phyloP scores from a whole-genome alignment of 2,888 invertebrate genomes.

The Drosophila flavopinicola region DNA sequence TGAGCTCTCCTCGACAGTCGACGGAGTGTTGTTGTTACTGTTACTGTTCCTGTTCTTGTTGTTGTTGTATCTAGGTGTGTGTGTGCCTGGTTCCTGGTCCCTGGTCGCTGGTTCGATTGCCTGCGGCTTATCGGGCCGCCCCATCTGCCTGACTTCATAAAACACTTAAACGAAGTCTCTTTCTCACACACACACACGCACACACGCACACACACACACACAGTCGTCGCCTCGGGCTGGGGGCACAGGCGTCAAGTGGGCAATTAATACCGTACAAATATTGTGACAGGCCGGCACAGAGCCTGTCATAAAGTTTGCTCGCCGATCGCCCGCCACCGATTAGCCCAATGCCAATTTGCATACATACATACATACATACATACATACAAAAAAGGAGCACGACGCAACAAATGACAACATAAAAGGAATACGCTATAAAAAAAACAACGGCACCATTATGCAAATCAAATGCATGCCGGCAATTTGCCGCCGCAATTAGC shows the following conservation, averaged over 20 bases:
- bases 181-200: not conserved
- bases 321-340: conserved; percentile 38
- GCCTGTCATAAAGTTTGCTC: conserved; percentile 65
- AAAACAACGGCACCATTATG: conserved; percentile 46
- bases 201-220: not conserved
- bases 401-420: not conserved
- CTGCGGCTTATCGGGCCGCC: conserved; percentile 60
- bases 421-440: not conserved
- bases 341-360: conserved; percentile 50
- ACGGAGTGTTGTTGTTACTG: conserved; percentile 6
- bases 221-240: not conserved
- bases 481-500: conserved; percentile 75
- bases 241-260: conserved; percentile 73
- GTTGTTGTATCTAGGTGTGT: too few relatives aligned
- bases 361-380: too few relatives aligned
- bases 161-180: conserved; percentile 65
- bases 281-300: conserved; percentile 73
- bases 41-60: too few relatives aligned
- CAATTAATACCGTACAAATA: conserved; percentile 77
- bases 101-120: conserved; percentile 13
- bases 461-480: conserved; percentile 72
- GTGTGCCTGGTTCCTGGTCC: not conserved
- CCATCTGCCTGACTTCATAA: conserved; percentile 75
- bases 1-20: conserved; percentile 23
- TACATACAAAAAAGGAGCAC: too few relatives aligned